Evolutionary conservation across 2,888 invertebrate genomes (phyloP), one percentile per base, ranked within the genome.

Genomic region (Callyntrura guangdongensis): DNA sequence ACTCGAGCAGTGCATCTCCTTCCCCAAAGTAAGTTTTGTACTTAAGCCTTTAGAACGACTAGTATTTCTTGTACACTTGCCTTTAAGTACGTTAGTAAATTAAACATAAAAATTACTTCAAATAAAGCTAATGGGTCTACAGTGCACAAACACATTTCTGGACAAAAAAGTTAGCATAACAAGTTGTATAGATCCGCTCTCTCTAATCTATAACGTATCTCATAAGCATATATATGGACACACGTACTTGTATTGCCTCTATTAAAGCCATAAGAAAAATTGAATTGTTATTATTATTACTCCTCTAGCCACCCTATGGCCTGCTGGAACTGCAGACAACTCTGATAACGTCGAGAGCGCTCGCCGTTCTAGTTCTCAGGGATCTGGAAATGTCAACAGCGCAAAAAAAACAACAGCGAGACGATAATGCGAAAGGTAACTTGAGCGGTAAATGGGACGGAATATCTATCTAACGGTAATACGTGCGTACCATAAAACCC

Each of bases 251-350:
- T 36, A 17, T 49, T 79, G 17, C 14, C 9, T 27, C 36, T 27
- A 79, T 79, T 56, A 79, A 59, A 17, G 25, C n/a, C 9, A n/a
- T 79, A 79, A 17, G 79, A 59, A 79, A 79, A 79, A 56, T 56
- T 79, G 79, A 79, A 79, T 79, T 79, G 79, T 79, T 79, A 56
- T 79, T 79, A 79, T 56, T 79, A 79, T 79, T 79, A 20, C 72
- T 25, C 0, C 47, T n/a, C 36, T n/a, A 53, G n/a, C 53, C 12
- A 53, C 53, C n/a, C 53, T 12, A 61, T 5, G 36, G 36, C 36
- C 36, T 36, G 3, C 36, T 6, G 36, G 6, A 36, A 36, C 36
- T 36, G 6, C 2, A 36, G 36, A 36, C 36, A 36, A 36, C 36
- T 4, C 36, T 36, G 36, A 36, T 36, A 36, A 36, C 36, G 36